Conservation (phyloP, 1,140 invertebrate species). For the Drosophila ficusphila region DNA sequence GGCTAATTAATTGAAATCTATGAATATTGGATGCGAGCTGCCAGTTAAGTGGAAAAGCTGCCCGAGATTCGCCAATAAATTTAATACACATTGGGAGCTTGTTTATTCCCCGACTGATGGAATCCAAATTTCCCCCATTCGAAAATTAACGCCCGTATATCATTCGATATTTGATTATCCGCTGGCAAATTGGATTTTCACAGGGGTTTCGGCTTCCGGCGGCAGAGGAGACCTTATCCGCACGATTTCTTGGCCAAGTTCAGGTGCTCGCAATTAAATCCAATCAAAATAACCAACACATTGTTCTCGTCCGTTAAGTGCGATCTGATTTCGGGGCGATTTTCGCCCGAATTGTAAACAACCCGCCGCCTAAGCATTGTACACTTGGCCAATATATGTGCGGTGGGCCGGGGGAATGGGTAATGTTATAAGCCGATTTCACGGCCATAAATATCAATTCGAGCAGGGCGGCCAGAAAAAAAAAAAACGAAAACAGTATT, state of each 20-base stretch:
- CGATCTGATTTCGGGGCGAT: conserved; percentile 33
- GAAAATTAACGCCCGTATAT: neutral
- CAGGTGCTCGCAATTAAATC: conserved; percentile 48
- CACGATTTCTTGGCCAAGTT: conserved; percentile 45
- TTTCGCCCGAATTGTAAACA: conserved; percentile 42
- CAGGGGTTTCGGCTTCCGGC: neutral
- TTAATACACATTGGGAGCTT: neutral
- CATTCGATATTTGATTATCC: conserved; percentile 13
- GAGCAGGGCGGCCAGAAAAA: conserved; percentile 18
- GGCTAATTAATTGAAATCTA: conserved; percentile 34
- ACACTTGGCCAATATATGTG: neutral
- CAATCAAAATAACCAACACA: conserved; percentile 70
- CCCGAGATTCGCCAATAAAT: conserved; percentile 11
- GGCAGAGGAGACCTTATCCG: neutral
- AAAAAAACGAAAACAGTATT: too few relatives aligned
- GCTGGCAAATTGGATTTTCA: neutral
- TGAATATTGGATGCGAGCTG: conserved; percentile 23
- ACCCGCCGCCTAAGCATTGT: conserved; percentile 1
- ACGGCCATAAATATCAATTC: conserved; percentile 68
- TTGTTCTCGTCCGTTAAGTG: conserved; percentile 38
- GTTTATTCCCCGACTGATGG: neutral
- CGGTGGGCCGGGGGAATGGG: conserved; percentile 1
- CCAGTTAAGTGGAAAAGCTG: conserved; percentile 3
- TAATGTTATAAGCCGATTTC: conserved; percentile 72
- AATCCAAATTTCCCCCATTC: neutral